A percentile compares a stretch with the other conserved stretches of the same genome.
Conservation (phyloP, 2,888 invertebrate genomes). For the Uloborus plumipes region DNA sequence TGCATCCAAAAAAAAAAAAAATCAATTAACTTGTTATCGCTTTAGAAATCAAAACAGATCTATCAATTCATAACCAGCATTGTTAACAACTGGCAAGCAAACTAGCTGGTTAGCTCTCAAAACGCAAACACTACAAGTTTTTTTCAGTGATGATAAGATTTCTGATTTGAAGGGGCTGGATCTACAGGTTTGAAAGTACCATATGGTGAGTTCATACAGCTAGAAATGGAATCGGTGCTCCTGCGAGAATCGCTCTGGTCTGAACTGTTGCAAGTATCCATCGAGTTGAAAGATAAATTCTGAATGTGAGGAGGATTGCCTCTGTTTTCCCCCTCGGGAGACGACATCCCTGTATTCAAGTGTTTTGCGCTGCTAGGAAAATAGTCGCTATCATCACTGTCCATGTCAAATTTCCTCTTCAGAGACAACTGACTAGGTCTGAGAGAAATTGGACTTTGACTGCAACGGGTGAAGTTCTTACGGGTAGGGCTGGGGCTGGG, state of each 20-base stretch:
- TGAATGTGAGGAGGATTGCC: constrained; percentile 45
- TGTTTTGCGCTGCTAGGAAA: constrained; percentile 56
- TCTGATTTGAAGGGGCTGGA: constrained; percentile 56
- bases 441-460: constrained; percentile 89
- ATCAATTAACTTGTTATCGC: too few relatives aligned
- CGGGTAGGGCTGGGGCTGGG: constrained; percentile 89
- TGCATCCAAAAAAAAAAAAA: too few relatives aligned
- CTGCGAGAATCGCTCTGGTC: constrained; percentile 73
- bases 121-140: too few relatives aligned
- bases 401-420: constrained; percentile 70
- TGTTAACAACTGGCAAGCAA: too few relatives aligned
- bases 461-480: constrained; percentile 82
- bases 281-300: constrained; percentile 65
- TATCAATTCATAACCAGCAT: too few relatives aligned
- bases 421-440: constrained; percentile 81
- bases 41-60: too few relatives aligned
- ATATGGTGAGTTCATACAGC: constrained; percentile 76
- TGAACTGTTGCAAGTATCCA: constrained; percentile 65
- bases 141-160: constrained; percentile 15
- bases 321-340: constrained; percentile 30
- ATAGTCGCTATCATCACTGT: constrained; percentile 56
- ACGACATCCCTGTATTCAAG: constrained; percentile 45
- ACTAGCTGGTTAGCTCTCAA: too few relatives aligned
- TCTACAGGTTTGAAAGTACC: constrained; percentile 76
- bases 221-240: constrained; percentile 76